Evolutionary conservation across 1,140 invertebrate species (phyloP).

Genomic region (Sarcophaga bullata): DNA sequence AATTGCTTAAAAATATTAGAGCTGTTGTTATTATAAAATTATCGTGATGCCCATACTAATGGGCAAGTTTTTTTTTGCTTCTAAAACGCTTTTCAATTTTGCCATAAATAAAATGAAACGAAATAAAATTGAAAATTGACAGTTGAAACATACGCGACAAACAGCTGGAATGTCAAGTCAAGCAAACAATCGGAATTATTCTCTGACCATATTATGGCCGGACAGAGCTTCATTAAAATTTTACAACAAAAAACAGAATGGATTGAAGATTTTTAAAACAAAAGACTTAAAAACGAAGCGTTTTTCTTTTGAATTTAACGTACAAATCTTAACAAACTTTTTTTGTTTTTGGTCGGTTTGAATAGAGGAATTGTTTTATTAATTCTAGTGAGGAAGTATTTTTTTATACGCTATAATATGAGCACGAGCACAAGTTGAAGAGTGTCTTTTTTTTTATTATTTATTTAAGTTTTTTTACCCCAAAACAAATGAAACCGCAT

Average conservation of each 20-base stretch:
- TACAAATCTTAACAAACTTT: not conserved
- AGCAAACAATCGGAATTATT: not conserved
- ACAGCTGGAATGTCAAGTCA: not conserved
- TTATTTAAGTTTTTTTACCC: not conserved
- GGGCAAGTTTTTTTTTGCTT: not conserved
- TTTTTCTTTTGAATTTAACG: not conserved
- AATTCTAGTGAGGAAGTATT: slow-evolving; percentile 8
- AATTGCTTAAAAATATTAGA: slow-evolving; percentile 16
- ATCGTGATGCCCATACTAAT: not conserved
- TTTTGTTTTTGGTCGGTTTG: not conserved
- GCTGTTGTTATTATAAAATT: slow-evolving; percentile 20
- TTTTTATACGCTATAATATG: not conserved
- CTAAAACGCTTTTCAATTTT: not conserved
- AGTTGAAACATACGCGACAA: not conserved
- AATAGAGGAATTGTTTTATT: not conserved
- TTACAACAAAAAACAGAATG: no score
- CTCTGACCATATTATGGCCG: slow-evolving; percentile 7
- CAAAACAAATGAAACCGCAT: no score
- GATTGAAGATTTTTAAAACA: not conserved
- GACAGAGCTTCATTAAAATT: not conserved
- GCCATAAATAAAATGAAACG: not conserved
- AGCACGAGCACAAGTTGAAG: not conserved
- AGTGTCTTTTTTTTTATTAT: not conserved
- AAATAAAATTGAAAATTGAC: not conserved
- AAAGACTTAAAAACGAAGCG: not conserved